Conservation (phyloP, 37 sponge, comb jelly and placozoan genomes). For the Lycopodina hypogea region DNA sequence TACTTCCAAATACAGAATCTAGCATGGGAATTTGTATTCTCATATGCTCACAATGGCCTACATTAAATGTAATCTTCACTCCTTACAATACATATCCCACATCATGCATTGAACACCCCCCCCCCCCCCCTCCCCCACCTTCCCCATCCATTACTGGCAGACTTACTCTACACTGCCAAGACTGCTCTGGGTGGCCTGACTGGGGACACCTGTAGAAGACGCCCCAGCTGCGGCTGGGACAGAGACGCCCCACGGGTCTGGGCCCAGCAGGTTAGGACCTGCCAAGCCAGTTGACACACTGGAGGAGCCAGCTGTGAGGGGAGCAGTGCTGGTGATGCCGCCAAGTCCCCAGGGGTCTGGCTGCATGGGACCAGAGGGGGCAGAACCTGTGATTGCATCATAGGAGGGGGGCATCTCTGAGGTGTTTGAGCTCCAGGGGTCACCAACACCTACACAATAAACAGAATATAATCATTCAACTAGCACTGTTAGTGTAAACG, state of each 20-base stretch:
- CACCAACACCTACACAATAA: conserved; percentile 5
- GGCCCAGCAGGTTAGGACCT: no score
- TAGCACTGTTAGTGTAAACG: no score
- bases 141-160: no score
- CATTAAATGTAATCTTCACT: no score
- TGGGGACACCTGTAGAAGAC: neutral
- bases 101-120: no score
- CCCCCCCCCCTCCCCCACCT: no score
- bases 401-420: conserved; percentile 40
- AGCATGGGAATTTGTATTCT: no score
- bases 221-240: neutral
- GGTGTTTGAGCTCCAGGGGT: conserved; percentile 44
- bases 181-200: no score
- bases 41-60: no score
- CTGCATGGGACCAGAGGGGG: neutral
- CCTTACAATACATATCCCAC: no score
- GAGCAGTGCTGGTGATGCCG: neutral
- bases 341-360: conserved; percentile 30
- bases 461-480: no score
- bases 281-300: neutral
- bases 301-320: neutral
- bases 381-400: conserved; percentile 12
- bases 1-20: no score
- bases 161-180: neutral
- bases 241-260: neutral